These are phyloP conservation scores for Tiliacea aurago DNA, from an alignment of 2,888 invertebrate genomes.

Conservation along the genomic window DNA sequence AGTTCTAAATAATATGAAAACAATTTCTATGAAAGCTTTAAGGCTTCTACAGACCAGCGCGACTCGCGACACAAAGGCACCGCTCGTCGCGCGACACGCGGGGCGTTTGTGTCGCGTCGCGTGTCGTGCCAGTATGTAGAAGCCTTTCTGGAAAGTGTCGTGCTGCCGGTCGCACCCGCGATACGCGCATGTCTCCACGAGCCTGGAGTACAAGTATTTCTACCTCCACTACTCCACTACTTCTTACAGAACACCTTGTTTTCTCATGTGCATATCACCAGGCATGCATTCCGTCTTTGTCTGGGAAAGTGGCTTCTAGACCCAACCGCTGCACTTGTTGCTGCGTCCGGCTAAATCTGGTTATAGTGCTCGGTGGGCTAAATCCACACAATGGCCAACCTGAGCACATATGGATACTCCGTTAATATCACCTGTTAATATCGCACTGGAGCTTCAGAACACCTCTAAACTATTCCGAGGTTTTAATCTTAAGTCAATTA, in stretches of 20 bases:
- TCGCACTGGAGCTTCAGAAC: no score
- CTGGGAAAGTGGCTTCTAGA: no score
- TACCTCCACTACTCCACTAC: neutral
- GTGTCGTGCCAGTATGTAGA: no score
- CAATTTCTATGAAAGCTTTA: no score
- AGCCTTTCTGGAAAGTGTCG: no score
- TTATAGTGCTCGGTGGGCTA: neutral
- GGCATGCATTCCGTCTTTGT: neutral
- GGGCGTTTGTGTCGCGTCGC: no score
- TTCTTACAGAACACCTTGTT: neutral
- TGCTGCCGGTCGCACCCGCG: no score
- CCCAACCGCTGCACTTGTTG: neutral
- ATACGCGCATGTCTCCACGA: no score
- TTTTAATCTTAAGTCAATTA: no score
- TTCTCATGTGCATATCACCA: neutral
- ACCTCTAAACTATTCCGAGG: neutral
- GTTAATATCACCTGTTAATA: slow-evolving; percentile 24
- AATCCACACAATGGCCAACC: neutral
- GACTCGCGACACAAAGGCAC: no score
- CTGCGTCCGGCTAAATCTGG: neutral
- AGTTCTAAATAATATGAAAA: neutral
- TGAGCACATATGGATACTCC: neutral
- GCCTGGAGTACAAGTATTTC: neutral
- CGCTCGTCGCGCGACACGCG: no score
- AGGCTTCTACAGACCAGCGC: no score